phyloP scores from a whole-genome alignment of 1,140 invertebrate species.

The Pectinophora gossypiella region DNA sequence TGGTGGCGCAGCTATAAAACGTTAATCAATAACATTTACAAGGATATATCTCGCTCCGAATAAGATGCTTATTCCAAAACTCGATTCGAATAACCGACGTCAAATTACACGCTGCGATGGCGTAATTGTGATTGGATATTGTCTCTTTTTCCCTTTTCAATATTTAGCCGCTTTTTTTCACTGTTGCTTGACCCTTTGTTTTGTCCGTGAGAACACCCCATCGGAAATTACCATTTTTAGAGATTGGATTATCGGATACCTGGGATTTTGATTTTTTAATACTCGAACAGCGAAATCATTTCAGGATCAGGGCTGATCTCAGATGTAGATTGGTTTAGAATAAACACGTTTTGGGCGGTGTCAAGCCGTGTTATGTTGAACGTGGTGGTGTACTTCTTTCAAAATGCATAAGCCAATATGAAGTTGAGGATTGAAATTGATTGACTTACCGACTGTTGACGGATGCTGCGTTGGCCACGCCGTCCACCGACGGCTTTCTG shows the following conservation, averaged over 20 bases:
- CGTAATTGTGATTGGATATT: constrained; percentile 63
- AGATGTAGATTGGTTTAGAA: constrained; percentile 40
- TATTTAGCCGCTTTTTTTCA: constrained; percentile 34
- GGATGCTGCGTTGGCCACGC: constrained; percentile 81
- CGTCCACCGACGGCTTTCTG: constrained; percentile 85
- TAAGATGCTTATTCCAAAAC: constrained; percentile 6
- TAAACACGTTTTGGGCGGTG: constrained; percentile 41
- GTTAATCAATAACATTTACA: constrained; percentile 3
- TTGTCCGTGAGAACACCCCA: constrained; percentile 53
- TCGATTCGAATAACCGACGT: constrained; percentile 15
- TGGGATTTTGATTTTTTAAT: constrained; percentile 39
- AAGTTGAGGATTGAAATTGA: too few species aligned
- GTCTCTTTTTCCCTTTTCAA: constrained; percentile 48
- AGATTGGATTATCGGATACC: constrained; percentile 62
- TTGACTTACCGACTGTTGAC: constrained; percentile 83
- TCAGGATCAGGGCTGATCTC: constrained; percentile 20
- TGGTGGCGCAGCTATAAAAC: neutral
- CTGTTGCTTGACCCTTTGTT: constrained; percentile 39
- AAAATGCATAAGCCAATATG: neutral
- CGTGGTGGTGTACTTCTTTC: neutral
- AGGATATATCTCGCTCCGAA: constrained; percentile 1
- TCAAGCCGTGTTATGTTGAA: constrained; percentile 11
- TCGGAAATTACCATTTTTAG: constrained; percentile 69
- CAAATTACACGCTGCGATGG: constrained; percentile 37
- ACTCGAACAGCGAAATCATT: constrained; percentile 36